Base-by-base conservation (phyloP, 1,140 invertebrate genomes). In the Drosophila cardini region DNA sequence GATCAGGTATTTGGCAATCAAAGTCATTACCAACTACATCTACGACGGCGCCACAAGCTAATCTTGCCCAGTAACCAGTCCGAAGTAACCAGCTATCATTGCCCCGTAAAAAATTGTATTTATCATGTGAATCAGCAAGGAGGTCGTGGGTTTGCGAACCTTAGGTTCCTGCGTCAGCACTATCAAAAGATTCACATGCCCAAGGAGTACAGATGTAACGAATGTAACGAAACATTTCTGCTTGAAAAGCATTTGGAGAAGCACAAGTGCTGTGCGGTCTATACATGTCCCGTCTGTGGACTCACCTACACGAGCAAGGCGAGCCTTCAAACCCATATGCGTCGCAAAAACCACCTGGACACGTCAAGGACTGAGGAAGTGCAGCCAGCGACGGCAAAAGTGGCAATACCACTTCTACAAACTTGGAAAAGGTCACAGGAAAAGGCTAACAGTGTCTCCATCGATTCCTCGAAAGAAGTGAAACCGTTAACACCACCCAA, bases 111-210 rank as follows among this genome's bases (percentile, higher is more conserved):
- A 1, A 60, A 62, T 8, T 87, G 84, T 38, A 45, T 58, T 7
- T 87, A 87, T 45, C 67, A 87, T 80, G 70, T 40, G 10, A 48
- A 67, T 7, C 13, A 36, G 1, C 16, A 45, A 16, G 58, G 15
- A 0, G 34, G 45, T 6, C 75, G 84, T 0, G 72, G 77, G 9
- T 93, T 93, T 61, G 72, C 80, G 60, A 82, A 72, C 26, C 58
- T 93, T 0, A 92, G 92, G 18, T 56, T 80, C 7, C 50, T 93
- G 38, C 91, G 92, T 15, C 91, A 95, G 92, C 95, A 95, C 79
- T 95, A 94, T 71, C 91, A 94, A 45, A 95, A 95, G 86, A 93
- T 94, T 7, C 95, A 95, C 65, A 93, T 94, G 9, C 91, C 93
- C 9, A 95, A 94, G 90, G 93, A 79, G 6, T 93, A 92, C 75